Conservation (phyloP, 2,113 vertebrate species). For the Pagrus major region DNA sequence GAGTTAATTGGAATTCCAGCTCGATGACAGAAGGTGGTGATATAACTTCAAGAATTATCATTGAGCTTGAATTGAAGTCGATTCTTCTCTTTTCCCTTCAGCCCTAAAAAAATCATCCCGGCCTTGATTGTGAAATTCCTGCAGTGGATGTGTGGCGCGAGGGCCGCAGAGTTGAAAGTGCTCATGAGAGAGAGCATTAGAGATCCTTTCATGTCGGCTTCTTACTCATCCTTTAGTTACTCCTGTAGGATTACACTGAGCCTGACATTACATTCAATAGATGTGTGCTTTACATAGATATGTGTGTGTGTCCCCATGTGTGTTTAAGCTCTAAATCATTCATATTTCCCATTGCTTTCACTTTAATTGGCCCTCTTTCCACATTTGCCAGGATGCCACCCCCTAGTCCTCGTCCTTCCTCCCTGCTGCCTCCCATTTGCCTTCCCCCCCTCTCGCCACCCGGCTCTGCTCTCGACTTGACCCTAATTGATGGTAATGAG, state of each 20-base stretch:
- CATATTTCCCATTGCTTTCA: slow-evolving; percentile 71
- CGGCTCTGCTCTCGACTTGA: slow-evolving; percentile 72
- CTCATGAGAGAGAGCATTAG: slow-evolving; percentile 26
- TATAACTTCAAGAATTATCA: slow-evolving; percentile 29
- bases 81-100: slow-evolving; percentile 25
- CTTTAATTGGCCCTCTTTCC: slow-evolving; percentile 80
- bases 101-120: neutral
- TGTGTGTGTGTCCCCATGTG: slow-evolving; percentile 49
- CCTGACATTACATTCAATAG: slow-evolving; percentile 51
- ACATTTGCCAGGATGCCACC: slow-evolving; percentile 75
- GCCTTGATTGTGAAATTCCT: slow-evolving; percentile 11
- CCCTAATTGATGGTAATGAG: slow-evolving; percentile 83
- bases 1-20: slow-evolving; percentile 36
- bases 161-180: neutral
- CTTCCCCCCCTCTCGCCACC: neutral
- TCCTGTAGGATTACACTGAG: slow-evolving; percentile 58
- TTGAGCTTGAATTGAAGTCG: slow-evolving; percentile 23
- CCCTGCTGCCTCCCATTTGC: slow-evolving; percentile 22
- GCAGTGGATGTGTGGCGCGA: neutral
- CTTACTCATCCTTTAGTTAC: slow-evolving; percentile 58
- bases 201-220: slow-evolving; percentile 38
- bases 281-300: slow-evolving; percentile 52
- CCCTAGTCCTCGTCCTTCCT: slow-evolving; percentile 48
- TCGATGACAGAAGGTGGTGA: slow-evolving; percentile 12
- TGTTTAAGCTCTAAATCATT: slow-evolving; percentile 80